phyloP scores from a whole-genome alignment of 1,140 invertebrate genomes.

The Aphaenogaster ashmeadi region DNA sequence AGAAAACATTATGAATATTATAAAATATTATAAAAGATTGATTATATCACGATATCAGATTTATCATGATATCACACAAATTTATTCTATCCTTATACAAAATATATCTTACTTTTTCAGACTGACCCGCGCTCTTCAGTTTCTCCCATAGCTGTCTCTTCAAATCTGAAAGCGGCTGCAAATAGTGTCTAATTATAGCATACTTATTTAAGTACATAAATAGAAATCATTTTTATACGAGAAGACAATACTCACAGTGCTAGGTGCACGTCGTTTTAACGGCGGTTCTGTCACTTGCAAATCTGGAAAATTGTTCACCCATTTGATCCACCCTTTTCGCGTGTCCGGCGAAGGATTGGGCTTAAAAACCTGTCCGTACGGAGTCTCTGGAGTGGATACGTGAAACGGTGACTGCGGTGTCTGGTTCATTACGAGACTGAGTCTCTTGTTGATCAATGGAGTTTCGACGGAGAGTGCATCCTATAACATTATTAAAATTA shows the following conservation, averaged over 20 bases:
- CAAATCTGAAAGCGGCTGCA: slow-evolving; percentile 87
- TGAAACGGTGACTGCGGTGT: slow-evolving; percentile 82
- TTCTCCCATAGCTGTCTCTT: slow-evolving; percentile 85
- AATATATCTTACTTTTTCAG: slow-evolving; percentile 48
- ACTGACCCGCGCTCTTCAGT: slow-evolving; percentile 32
- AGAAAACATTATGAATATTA: neutral
- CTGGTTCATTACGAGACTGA: slow-evolving; percentile 74
- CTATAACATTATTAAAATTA: slow-evolving; percentile 53
- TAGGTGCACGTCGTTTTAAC: slow-evolving; percentile 80
- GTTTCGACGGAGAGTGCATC: slow-evolving; percentile 64
- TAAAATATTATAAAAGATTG: neutral
- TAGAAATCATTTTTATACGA: slow-evolving; percentile 6
- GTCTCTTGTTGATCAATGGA: slow-evolving; percentile 82
- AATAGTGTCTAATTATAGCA: slow-evolving; percentile 54
- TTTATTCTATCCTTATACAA: neutral
- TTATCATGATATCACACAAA: neutral
- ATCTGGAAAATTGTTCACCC: slow-evolving; percentile 86
- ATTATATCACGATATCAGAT: neutral
- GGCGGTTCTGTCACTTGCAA: slow-evolving; percentile 81
- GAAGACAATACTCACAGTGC: slow-evolving; percentile 84
- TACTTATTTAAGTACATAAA: neutral
- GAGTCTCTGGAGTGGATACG: slow-evolving; percentile 88
- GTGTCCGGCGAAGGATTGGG: slow-evolving; percentile 87
- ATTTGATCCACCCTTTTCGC: slow-evolving; percentile 87
- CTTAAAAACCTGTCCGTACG: slow-evolving; percentile 87